Conservation (phyloP, 2,113 vertebrate species). For the Otus sunia region DNA sequence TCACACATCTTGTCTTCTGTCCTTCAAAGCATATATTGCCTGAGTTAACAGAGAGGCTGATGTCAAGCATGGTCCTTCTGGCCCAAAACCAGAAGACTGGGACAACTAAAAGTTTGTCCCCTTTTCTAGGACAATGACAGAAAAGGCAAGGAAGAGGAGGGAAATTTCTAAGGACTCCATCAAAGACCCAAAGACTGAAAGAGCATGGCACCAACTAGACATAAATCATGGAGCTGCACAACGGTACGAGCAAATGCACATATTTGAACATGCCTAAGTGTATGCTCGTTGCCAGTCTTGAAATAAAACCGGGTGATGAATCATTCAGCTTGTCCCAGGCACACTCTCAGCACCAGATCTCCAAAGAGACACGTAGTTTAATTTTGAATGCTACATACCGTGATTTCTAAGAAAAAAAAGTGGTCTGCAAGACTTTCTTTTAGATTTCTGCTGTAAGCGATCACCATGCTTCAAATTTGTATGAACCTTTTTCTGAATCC, state of each 20-base stretch:
- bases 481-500: background rate
- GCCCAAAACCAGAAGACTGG: background rate
- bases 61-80: background rate
- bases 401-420: background rate
- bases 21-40: background rate
- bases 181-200: background rate
- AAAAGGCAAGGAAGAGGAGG: background rate
- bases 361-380: background rate
- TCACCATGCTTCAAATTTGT: background rate
- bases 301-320: background rate
- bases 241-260: background rate
- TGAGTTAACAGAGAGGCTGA: background rate
- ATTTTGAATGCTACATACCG: background rate
- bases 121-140: background rate
- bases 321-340: background rate
- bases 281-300: background rate
- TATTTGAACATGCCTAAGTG: background rate
- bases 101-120: background rate
- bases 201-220: background rate
- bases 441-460: background rate
- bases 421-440: background rate
- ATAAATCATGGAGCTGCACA: background rate
- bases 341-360: background rate
- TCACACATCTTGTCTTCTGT: background rate
- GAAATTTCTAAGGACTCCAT: background rate